Conservation (phyloP, 1,140 invertebrate species). For the Cotesia vestalis region DNA sequence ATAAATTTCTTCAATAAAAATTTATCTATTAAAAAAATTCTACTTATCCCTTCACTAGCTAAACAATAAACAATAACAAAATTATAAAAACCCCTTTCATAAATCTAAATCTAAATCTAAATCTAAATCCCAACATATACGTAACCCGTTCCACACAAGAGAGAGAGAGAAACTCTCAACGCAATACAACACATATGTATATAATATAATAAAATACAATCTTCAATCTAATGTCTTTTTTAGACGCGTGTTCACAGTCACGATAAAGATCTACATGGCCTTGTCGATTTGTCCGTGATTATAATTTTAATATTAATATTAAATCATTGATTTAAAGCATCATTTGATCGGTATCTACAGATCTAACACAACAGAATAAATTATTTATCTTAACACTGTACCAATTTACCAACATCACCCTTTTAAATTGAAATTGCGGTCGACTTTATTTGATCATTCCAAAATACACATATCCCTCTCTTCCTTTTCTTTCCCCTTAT, state of each 20-base stretch:
- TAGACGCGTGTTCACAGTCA: slow-evolving; percentile 8
- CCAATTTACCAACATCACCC: not conserved
- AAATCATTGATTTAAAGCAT: slow-evolving; percentile 11
- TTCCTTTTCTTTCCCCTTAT: too few species aligned
- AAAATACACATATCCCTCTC: not conserved
- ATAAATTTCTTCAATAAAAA: too few species aligned
- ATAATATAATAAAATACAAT: not conserved
- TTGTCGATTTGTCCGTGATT: slow-evolving; percentile 12
- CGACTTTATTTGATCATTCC: slow-evolving; percentile 2
- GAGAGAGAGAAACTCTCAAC: too few species aligned
- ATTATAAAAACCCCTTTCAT: not conserved
- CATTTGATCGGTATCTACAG: slow-evolving; percentile 5
- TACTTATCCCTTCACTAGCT: too few species aligned
- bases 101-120: slow-evolving; percentile 13
- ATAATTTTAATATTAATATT: slow-evolving; percentile 5
- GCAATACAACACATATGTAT: too few species aligned
- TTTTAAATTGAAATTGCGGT: slow-evolving; percentile 20
- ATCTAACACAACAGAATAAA: not conserved
- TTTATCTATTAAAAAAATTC: too few species aligned
- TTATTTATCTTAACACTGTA: slow-evolving; percentile 7
- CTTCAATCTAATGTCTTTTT: slow-evolving; percentile 5
- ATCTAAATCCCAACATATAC: not conserved
- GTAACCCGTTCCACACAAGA: not conserved
- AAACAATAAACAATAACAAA: too few species aligned
- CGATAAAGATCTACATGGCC: slow-evolving; percentile 7